A percentile compares a stretch with the other conserved stretches of the same genome.
phyloP scores from a whole-genome alignment of 1,140 invertebrate genomes.

The Phymorhynchus buccinoides region DNA sequence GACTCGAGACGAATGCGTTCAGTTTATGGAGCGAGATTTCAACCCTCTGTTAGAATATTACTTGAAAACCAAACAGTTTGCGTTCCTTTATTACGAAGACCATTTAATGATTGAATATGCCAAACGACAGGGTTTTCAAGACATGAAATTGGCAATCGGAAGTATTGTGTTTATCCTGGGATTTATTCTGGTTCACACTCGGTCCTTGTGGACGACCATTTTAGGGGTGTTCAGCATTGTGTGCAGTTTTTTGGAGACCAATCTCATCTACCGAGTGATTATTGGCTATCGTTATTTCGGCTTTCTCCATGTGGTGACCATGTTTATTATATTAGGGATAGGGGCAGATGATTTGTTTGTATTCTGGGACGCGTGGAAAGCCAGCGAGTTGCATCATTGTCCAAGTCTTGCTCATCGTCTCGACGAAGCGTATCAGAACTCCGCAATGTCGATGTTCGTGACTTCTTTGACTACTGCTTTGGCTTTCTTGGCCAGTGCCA shows the following conservation, averaged over 20 bases:
- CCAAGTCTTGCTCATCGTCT: constrained; percentile 59
- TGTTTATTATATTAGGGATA: constrained; percentile 68
- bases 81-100: constrained; percentile 45
- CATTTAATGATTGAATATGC: constrained; percentile 49
- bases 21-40: constrained; percentile 31
- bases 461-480: constrained; percentile 65
- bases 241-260: constrained; percentile 60
- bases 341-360: constrained; percentile 67
- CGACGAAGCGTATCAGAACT: constrained; percentile 59
- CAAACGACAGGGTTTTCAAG: constrained; percentile 48
- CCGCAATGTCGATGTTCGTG: constrained; percentile 62
- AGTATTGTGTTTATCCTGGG: constrained; percentile 56
- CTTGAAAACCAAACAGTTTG: constrained; percentile 33
- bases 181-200: constrained; percentile 58
- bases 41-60: constrained; percentile 41
- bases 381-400: constrained; percentile 55
- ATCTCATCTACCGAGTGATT: constrained; percentile 61
- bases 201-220: constrained; percentile 54
- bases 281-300: constrained; percentile 65
- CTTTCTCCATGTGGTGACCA: constrained; percentile 63
- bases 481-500: constrained; percentile 61
- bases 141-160: constrained; percentile 57
- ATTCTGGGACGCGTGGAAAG: too few species aligned
- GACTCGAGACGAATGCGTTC: constrained; percentile 10
- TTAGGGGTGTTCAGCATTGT: constrained; percentile 58